Evolutionary conservation across 2,888 invertebrate genomes (phyloP), one percentile per base, ranked within the genome.

Genomic region (Helicoverpa assulta): DNA sequence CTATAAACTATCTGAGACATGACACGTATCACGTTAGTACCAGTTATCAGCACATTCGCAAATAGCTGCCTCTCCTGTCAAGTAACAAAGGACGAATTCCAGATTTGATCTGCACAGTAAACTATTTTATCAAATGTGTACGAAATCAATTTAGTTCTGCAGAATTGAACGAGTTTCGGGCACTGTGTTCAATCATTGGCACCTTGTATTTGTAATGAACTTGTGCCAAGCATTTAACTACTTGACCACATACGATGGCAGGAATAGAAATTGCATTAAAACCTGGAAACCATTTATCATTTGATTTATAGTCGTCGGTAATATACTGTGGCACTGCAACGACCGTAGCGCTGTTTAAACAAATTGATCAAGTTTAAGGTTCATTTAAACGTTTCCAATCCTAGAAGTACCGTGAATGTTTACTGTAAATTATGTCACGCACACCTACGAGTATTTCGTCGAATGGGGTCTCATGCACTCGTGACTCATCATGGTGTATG

Each of bases 201-300:
- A 59, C 78, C 61, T 78, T 62, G 67, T 59, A 67, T 67, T 73
- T 75, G 50, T 62, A 73, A 61, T 59, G 61, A 67, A 55, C 58
- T 73, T n/a, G 52, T 75, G 73, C 73, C 73, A 75, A 75, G 73
- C 62, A 73, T 62, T 78, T 40, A 55, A 67, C 61, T 53, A 64
- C 57, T 54, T 71, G 72, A 73, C 53, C 71, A 74, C 71, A 63
- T 47, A 51, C 59, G 60, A 47, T 19, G 50, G 26, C 40, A 68
- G 29, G n/a, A 73, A 76, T 61, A 64, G 74, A 33, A 73, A 57
- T 61, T 67, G 18, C 53, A 67, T 73, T 78, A 21, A 57, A 64
- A 67, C 60, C 53, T 58, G 51, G 53, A 47, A 62, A 10, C 52
- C 40, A 62, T 66, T 59, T 62, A 62, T 58, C 61, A 66, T 59